These are phyloP conservation scores for Fragum fragum DNA, from an alignment of 2,888 invertebrate species.

Conservation along the genomic window DNA sequence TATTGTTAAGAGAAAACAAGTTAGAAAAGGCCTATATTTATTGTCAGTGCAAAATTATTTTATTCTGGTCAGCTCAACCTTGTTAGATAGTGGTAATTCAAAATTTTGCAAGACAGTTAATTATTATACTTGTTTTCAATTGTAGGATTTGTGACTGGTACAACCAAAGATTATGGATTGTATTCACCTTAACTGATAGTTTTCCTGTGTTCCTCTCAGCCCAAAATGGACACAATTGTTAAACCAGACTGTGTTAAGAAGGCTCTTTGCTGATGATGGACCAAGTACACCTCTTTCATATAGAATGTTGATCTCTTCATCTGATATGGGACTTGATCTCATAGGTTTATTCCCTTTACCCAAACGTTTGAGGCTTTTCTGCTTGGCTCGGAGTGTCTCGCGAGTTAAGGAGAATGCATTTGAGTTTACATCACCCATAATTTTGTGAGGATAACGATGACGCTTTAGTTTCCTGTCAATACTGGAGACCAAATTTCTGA, in stretches of 20 bases:
- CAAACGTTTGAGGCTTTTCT: slow-evolving; percentile 19
- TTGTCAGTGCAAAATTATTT: no score
- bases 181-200: slow-evolving; percentile 20
- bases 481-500: slow-evolving; percentile 32
- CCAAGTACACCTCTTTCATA: slow-evolving; percentile 45
- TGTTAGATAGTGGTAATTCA: no score
- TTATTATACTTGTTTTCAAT: no score
- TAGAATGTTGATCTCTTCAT: slow-evolving; percentile 43
- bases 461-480: slow-evolving; percentile 36
- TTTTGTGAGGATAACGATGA: slow-evolving; percentile 21
- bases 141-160: no score
- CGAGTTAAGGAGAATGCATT: slow-evolving; percentile 24
- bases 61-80: no score
- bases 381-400: slow-evolving; percentile 16
- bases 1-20: no score
- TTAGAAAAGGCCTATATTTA: no score
- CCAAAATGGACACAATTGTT: slow-evolving; percentile 57
- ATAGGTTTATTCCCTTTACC: slow-evolving; percentile 48
- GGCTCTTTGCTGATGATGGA: slow-evolving; percentile 17
- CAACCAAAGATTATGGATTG: no score
- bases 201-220: slow-evolving; percentile 39
- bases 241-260: slow-evolving; percentile 57
- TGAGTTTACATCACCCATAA: slow-evolving; percentile 9
- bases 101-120: no score
- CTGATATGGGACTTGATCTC: slow-evolving; percentile 31